Conservation (phyloP, 2,888 invertebrate genomes). For the Amblyteles armatorius region DNA sequence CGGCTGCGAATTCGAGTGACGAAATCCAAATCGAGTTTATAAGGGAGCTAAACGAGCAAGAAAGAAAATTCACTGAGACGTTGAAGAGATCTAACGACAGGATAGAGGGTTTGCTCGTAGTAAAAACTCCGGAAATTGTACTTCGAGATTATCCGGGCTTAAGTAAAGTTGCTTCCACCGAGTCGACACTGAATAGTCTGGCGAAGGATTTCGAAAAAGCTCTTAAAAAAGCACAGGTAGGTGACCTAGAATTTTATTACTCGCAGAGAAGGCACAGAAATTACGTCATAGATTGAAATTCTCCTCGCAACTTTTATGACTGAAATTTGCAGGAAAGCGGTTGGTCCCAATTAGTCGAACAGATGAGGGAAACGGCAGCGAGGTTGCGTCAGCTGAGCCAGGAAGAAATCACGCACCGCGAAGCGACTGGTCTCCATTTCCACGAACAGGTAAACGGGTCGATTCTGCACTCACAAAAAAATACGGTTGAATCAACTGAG, state of each 20-base stretch:
- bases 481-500: no score
- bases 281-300: no score
- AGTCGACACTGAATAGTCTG: constrained; percentile 50
- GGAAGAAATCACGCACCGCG: background rate
- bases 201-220: constrained; percentile 64
- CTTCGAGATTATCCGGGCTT: background rate
- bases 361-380: constrained; percentile 63
- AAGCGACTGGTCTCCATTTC: background rate
- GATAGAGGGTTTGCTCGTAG: constrained; percentile 17
- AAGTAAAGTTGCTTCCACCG: background rate
- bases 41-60: constrained; percentile 40
- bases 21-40: constrained; percentile 43
- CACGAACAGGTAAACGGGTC: background rate
- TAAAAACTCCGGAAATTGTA: background rate
- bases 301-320: no score
- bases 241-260: background rate
- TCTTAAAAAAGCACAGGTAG: constrained; percentile 67
- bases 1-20: background rate
- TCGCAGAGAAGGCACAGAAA: background rate
- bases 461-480: no score
- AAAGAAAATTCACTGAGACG: constrained; percentile 41
- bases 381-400: constrained; percentile 36
- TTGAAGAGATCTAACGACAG: constrained; percentile 40
- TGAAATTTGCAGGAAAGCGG: constrained; percentile 6
- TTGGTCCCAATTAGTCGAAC: constrained; percentile 63